Evolutionary conservation across 2,113 vertebrate species (phyloP), one percentile per base, ranked within the genome.

Genomic region (Mirza zaza): DNA sequence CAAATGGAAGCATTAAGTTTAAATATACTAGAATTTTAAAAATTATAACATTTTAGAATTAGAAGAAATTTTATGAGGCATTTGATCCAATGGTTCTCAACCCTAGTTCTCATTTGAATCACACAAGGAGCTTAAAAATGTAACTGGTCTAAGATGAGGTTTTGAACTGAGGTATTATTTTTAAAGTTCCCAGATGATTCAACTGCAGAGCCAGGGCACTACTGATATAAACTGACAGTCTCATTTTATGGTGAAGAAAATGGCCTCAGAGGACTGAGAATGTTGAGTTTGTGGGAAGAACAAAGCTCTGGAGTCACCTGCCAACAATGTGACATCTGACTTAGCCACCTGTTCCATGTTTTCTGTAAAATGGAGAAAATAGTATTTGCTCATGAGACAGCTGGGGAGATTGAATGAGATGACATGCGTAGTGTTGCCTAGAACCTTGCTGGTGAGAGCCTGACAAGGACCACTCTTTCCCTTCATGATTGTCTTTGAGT

Each of bases 201-300:
- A 87, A 50, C 23, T 63, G 1, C 8, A 67, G 27, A 76, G 1
- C 1, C 1, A 57, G n/a, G 13, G 52, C 50, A 52, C 3, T 55
- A 70, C 13, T 75, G 8, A 82, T 68, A 1, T 13, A n/a, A 29
- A 12, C 25, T 21, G 59, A 20, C 2, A 59, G 9, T 65, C 27
- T 34, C 34, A 77, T 84, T 65, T 90, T 39, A 12, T 87, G n/a
- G 17, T 92, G 68, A 11, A 76, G 15, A 70, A 97, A 92, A 77
- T 6, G 39, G 14, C 3, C 21, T 8, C 52, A 75, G 21, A 63
- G 34, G 7, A 63, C 1, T 59, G 20, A 87, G 42, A 95, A 9
- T 2, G 73, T 1, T 36, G 55, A 75, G 63, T 32, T 20, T 21
- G 0, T 75, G 20, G 21, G 21, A 36, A 45, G 6, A 39, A 5